Percentiles rank a stretch among this genome's conserved stretches.
Conservation (phyloP, 2,888 invertebrate species). For the Drosophila multiciliata region DNA sequence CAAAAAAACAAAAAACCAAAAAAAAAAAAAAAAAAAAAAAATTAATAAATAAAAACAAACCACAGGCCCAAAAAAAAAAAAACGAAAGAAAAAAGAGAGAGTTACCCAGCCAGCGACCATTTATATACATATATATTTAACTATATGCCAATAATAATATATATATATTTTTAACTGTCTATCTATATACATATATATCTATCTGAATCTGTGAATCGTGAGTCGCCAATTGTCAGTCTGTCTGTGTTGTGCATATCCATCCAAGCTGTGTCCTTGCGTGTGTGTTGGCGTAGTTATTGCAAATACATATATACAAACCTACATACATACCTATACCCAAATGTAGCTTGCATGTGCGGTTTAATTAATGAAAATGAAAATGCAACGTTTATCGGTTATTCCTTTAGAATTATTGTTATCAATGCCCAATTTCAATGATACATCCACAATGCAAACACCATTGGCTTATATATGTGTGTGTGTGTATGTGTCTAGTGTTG, state of each 20-base stretch:
- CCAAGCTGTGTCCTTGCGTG: conserved; percentile 6
- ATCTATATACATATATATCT: conserved; percentile 18
- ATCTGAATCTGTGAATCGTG: conserved; percentile 20
- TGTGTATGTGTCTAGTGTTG: conserved; percentile 1
- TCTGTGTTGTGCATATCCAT: neutral
- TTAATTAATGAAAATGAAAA: conserved; percentile 1
- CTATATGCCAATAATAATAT: conserved; percentile 4
- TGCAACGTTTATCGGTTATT: conserved; percentile 3
- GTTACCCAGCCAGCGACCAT: conserved; percentile 16
- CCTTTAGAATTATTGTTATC: conserved; percentile 1
- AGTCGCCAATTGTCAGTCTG: neutral
- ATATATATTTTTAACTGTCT: neutral
- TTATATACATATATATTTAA: neutral
- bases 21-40: neutral
- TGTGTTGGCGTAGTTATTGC: conserved; percentile 10
- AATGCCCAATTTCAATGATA: neutral
- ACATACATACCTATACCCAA: neutral
- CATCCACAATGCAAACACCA: conserved; percentile 5
- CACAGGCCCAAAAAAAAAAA: conserved; percentile 1
- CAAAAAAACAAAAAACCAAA: neutral
- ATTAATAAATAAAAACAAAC: neutral
- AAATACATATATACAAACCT: neutral
- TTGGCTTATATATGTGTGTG: conserved; percentile 3
- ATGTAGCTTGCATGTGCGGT: conserved; percentile 40
- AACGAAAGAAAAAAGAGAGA: conserved; percentile 13